Evolutionary conservation across 2,113 vertebrate genomes (phyloP), one percentile per base, ranked within the genome.

Genomic region (Phylloscopus whistleri): DNA sequence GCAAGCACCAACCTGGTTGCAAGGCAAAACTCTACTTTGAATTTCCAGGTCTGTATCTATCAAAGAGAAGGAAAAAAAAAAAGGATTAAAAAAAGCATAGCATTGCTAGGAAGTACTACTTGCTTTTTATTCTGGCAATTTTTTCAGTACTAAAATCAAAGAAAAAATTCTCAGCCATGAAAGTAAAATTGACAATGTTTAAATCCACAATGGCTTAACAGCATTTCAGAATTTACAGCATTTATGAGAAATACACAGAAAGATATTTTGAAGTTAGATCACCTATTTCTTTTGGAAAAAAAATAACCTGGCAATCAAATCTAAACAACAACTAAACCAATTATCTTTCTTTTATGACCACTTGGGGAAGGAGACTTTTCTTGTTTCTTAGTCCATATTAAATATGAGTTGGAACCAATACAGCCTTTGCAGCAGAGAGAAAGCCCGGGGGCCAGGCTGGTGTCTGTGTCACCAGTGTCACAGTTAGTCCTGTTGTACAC

Each of bases 351-450:
- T 85, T 83, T 70, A 41, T 52, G 52, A 76, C 63, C 11, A 23
- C 21, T 6, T 44, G 20, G 7, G 23, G 37, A 68, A 56, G 56
- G 20, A 53, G 22, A 39, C 12, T 67, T 13, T 74, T 55, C 11
- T n/a, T 81, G 6, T 72, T 94, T 93, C 49, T 74, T 67, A 53
- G 17, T 18, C 39, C 8, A 2, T 60, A 35, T 21, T 77, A 35
- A 74, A 43, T 27, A 51, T 7, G 26, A 55, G 9, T 27, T 69
- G 33, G 49, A 91, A 82, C 41, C 6, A 24, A 64, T n/a, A 56
- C 0, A 0, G 16, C 10, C 26, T 53, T 46, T 87, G 41, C n/a
- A 51, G 67, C 2, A 3, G 52, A 85, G 62, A 23, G 58, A 22
- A 75, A 77, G 30, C 68, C 68, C 23, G 28, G 33, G n/a, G 13